Evolutionary conservation across 1,140 invertebrate genomes (phyloP), one percentile per base, ranked within the genome.

Genomic region (Trichonephila clavipes): DNA sequence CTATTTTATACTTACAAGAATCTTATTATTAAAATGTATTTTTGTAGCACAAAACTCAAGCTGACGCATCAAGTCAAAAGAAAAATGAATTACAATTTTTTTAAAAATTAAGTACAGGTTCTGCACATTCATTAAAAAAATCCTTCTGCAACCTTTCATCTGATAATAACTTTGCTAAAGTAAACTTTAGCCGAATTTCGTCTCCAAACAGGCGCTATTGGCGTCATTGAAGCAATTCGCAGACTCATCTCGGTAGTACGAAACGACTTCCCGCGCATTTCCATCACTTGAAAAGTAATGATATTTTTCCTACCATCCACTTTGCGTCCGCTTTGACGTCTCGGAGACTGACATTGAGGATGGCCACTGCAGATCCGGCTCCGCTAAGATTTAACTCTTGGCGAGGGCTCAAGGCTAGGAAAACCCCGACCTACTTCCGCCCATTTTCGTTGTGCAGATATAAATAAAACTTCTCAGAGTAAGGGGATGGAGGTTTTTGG

Each of bases 351-450:
- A 34, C 66, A 44, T 89, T 89, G 88, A 51, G 21, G 66, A 24
- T 89, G 88, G 69, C 34, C 88, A 77, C 72, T 77, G 88, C 66
- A n/a, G 44, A 89, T 72, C 44, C 64, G n/a, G 58, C 66, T 62
- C n/a, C 12, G 66, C 62, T 66, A 61, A 66, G 64, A 51, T 77
- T 89, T 69, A 44, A 69, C 88, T 89, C 16, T 89, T 89, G 88
- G 88, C 88, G 58, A 19, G 40, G 19, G 12, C 64, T 89, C 88
- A 89, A 89, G 88, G 88, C 64, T 77, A 89, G 88, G 85, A 59
- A 89, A 89, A 89, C 88, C 88, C 88, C 88, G 88, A 89, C 88
- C 88, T 77, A 89, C 69, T 89, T 89, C 64, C 88, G 64, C 69
- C 66, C 66, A 34, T 58, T 59, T 62, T 24, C 59, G 8, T 28